phyloP scores from a whole-genome alignment of 2,888 invertebrate species.

The Hydropsyche betteni region DNA sequence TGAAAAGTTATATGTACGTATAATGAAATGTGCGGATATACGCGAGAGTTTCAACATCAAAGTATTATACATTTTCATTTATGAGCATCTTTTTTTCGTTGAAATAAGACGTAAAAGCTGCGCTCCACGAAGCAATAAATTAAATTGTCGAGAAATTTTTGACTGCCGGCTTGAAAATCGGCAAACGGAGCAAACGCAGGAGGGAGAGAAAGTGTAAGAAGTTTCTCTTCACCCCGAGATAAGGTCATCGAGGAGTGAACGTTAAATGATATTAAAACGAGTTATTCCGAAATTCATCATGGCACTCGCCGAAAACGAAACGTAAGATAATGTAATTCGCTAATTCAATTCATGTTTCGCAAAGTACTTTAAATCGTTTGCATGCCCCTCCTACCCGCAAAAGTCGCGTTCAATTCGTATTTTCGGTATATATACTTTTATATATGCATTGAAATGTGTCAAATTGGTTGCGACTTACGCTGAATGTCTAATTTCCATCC shows the following conservation, averaged over 20 bases:
- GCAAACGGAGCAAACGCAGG: constrained; percentile 4
- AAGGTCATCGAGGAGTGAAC: constrained; percentile 32
- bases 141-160: constrained; percentile 21
- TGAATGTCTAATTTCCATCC: constrained; percentile 84
- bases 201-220: constrained; percentile 1
- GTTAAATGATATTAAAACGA: constrained; percentile 32
- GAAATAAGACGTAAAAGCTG: constrained; percentile 1
- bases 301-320: constrained; percentile 13
- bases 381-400: no score
- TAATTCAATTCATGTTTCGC: no score
- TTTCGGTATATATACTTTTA: no score
- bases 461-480: constrained; percentile 69
- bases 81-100: neutral
- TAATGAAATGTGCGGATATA: neutral
- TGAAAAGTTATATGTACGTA: neutral
- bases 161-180: constrained; percentile 14
- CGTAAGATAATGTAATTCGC: neutral
- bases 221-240: constrained; percentile 1
- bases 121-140: constrained; percentile 2
- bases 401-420: no score
- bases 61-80: neutral
- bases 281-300: constrained; percentile 29
- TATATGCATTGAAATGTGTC: no score
- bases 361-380: no score
- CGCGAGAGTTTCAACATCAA: neutral